These are phyloP conservation scores for Matsumurasca onukii DNA, from an alignment of 1,140 invertebrate genomes.

Conservation along the genomic window DNA sequence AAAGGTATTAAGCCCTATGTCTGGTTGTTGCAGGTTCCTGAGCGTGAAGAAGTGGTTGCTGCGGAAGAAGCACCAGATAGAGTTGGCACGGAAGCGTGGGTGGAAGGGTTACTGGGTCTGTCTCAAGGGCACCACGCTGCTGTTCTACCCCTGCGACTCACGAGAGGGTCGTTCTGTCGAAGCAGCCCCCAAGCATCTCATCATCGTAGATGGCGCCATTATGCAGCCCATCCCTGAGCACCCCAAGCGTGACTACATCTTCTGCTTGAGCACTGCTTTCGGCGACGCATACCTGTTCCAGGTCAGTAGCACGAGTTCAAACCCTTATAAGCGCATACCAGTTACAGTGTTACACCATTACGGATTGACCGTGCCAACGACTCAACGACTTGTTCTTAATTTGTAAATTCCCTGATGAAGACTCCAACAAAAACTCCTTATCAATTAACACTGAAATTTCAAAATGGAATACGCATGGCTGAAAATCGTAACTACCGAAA, in stretches of 20 bases:
- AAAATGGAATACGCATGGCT: too few species aligned
- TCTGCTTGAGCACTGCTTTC: conserved; percentile 96
- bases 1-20: too few species aligned
- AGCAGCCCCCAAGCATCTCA: conserved; percentile 90
- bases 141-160: conserved; percentile 96
- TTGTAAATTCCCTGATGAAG: too few species aligned
- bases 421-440: too few species aligned
- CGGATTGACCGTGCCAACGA: too few species aligned
- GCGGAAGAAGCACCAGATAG: conserved; percentile 95
- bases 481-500: too few species aligned
- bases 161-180: conserved; percentile 88
- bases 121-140: conserved; percentile 92
- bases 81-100: conserved; percentile 89
- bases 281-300: conserved; percentile 98
- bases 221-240: conserved; percentile 98
- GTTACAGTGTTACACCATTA: too few species aligned
- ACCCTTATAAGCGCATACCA: too few species aligned
- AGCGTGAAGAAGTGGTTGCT: conserved; percentile 98
- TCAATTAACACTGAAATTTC: too few species aligned
- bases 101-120: conserved; percentile 99
- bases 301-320: conserved; percentile 56
- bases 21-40: conserved; percentile 73
- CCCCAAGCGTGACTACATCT: conserved; percentile 96
- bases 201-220: conserved; percentile 96
- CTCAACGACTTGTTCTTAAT: too few species aligned